These are phyloP conservation scores for Condylostylus longicornis DNA, from an alignment of 1,140 invertebrate species.

Conservation along the genomic window DNA sequence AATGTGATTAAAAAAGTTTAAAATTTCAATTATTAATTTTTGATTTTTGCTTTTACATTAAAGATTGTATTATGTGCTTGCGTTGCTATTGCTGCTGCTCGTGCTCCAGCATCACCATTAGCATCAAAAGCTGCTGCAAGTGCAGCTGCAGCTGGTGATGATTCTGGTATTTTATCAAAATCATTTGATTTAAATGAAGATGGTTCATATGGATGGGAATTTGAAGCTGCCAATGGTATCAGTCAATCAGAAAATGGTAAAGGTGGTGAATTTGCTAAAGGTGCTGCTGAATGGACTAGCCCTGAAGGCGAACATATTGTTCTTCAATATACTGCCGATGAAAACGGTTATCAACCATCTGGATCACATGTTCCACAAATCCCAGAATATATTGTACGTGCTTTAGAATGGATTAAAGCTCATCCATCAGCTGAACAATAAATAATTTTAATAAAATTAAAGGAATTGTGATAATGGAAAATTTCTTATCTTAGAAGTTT, in stretches of 20 bases:
- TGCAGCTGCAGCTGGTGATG: constrained; percentile 26
- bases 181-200: constrained; percentile 41
- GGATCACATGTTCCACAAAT: constrained; percentile 30
- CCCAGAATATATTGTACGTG: constrained; percentile 5
- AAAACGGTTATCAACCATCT: constrained; percentile 33
- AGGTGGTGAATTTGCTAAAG: constrained; percentile 15
- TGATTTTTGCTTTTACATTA: not conserved
- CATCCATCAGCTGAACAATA: constrained; percentile 4
- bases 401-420: constrained; percentile 31
- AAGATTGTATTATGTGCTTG: not conserved
- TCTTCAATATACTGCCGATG: constrained; percentile 38
- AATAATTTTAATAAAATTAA: not conserved
- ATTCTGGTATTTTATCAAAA: no score
- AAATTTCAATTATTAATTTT: no score
- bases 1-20: no score
- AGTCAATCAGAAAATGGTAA: constrained; percentile 38
- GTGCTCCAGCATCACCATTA: not conserved
- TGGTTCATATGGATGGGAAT: constrained; percentile 36
- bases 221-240: constrained; percentile 44
- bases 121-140: constrained; percentile 21
- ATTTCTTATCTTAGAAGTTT: no score
- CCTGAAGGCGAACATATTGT: constrained; percentile 24
- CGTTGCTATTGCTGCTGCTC: not conserved
- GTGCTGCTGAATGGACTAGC: not conserved
- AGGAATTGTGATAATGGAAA: no score